A percentile compares a stretch with the other conserved stretches of the same genome.
These are phyloP conservation scores for Pachliopta kotzebuea DNA, from an alignment of 2,888 invertebrate species.

Conservation along the genomic window DNA sequence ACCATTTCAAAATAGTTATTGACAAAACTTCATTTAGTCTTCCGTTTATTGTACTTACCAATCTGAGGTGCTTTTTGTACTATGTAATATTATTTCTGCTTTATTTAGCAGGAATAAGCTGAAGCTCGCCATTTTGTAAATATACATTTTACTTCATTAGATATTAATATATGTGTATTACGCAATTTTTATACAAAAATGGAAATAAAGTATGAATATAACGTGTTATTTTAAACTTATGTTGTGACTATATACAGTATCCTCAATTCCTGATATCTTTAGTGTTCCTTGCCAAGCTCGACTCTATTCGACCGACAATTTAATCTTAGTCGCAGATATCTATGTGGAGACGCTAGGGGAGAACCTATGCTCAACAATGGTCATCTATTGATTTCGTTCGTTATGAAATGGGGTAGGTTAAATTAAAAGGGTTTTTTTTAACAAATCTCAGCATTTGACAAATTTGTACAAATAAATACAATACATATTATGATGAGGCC, in stretches of 20 bases:
- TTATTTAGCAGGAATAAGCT: constrained; percentile 49
- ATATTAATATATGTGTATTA: constrained; percentile 68
- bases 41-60: constrained; percentile 73
- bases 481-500: no score
- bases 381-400: no score
- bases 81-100: constrained; percentile 41
- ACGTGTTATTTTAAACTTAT: constrained; percentile 32
- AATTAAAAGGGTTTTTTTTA: no score
- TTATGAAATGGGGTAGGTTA: no score
- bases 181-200: constrained; percentile 79
- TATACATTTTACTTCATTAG: constrained; percentile 59
- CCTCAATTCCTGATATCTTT: neutral
- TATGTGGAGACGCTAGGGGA: no score
- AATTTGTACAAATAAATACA: no score
- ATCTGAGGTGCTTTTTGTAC: constrained; percentile 63
- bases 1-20: constrained; percentile 51
- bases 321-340: no score
- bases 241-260: neutral
- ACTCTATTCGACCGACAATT: no score
- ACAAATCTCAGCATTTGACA: no score
- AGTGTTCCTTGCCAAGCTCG: no score
- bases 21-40: constrained; percentile 65
- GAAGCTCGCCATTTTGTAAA: constrained; percentile 68
- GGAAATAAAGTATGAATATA: constrained; percentile 70
- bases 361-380: no score